Evolutionary conservation across 1,140 invertebrate species (phyloP).

Genomic region (Sarcophaga bullata): DNA sequence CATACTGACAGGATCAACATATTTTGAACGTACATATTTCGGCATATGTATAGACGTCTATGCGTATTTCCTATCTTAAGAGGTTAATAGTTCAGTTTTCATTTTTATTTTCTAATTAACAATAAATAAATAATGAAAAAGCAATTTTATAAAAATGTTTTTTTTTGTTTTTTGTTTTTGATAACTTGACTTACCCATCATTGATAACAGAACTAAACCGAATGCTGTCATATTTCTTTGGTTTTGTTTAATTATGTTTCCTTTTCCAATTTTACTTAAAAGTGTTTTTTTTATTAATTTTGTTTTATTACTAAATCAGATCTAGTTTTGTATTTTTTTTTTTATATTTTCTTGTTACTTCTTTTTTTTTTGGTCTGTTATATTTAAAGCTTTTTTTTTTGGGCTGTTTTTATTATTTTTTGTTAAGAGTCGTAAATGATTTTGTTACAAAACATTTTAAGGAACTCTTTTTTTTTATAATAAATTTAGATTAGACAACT

Average conservation of each 20-base stretch:
- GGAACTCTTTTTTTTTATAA: background rate
- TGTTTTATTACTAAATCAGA: constrained; percentile 52
- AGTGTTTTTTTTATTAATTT: background rate
- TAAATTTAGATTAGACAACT: background rate
- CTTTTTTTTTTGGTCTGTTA: background rate
- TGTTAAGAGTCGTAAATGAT: background rate
- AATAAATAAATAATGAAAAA: too few relatives aligned
- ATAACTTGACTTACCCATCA: constrained; percentile 59
- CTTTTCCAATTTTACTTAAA: constrained; percentile 9
- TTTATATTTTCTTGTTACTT: too few relatives aligned
- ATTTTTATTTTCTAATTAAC: too few relatives aligned
- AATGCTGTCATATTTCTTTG: constrained; percentile 57
- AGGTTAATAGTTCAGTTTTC: too few relatives aligned
- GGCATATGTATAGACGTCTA: too few relatives aligned
- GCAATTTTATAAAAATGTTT: too few relatives aligned
- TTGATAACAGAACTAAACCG: constrained; percentile 63
- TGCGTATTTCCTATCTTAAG: too few relatives aligned
- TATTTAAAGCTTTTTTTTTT: background rate
- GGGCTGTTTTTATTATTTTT: background rate
- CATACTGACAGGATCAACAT: too few relatives aligned
- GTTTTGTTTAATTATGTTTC: constrained; percentile 1
- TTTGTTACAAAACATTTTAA: background rate
- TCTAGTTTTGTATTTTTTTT: constrained; percentile 39
- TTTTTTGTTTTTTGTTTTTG: background rate
- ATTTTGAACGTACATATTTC: too few relatives aligned